Conservation (phyloP, 2,888 invertebrate genomes). For the Rotaria sp. region DNA sequence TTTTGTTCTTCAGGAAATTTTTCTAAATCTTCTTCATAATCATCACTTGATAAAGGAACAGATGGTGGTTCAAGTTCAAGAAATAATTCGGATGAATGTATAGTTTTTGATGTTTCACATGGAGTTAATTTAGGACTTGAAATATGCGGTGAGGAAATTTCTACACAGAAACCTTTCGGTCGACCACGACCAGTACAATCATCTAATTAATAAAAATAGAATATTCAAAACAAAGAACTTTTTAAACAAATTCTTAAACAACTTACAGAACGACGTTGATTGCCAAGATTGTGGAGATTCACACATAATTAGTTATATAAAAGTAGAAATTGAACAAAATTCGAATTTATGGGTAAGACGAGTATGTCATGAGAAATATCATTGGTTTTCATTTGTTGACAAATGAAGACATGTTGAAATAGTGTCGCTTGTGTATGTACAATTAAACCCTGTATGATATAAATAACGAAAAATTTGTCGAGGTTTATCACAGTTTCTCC, state of each 20-base stretch:
- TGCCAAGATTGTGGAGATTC: background rate
- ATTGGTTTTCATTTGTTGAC: background rate
- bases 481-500: background rate
- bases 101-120: background rate
- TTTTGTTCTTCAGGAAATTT: background rate
- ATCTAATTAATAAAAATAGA: background rate
- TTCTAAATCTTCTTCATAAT: background rate
- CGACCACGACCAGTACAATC: conserved; percentile 27
- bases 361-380: background rate
- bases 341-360: background rate
- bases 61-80: background rate
- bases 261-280: background rate
- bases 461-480: background rate
- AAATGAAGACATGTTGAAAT: background rate
- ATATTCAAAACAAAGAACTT: too few relatives aligned
- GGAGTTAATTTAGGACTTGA: background rate
- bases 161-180: background rate
- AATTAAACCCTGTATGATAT: background rate
- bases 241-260: background rate
- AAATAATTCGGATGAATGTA: background rate
- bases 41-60: background rate
- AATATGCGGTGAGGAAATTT: background rate
- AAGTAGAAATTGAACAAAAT: background rate
- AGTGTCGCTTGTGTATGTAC: background rate
- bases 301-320: background rate